Base-by-base conservation (phyloP, 2,888 invertebrate species). In the Pheosia tremula region DNA sequence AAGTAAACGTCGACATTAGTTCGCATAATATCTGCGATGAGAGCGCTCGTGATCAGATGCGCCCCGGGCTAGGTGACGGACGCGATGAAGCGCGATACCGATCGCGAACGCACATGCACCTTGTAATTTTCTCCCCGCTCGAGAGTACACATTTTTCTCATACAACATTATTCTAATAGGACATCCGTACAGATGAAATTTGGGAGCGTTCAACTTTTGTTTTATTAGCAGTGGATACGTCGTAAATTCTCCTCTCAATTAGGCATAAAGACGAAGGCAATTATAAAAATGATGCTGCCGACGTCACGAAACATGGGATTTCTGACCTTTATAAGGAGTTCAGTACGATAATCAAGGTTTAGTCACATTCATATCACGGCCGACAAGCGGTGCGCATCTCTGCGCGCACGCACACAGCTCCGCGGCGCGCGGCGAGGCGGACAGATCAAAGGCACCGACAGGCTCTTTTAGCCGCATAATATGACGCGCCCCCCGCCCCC, bases 401-500 rank as follows among this genome's bases (percentile, higher is more conserved):
- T 71, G 74, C 79, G 80, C 79, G 76, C 83, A 81, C 85, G 81
- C 86, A 85, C 85, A 84, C 80, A 78, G 70, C 78, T 76, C 81
- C 61, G 74, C 78, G 76, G 78, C 81, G 86, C 83, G 84, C 85
- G 76, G 78, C 81, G 86, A 83, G 84, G 85, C 76, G 83, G 83
- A 78, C 86, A 84, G 89, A 90, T 93, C 93, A 93, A 93, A 93
- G 93, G 93, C 88, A 91, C 93, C 93, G 93, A 92, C 92, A 93
- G 89, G 87, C 91, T 94, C 91, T 91, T 93, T 93, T 93, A 93
- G 92, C 93, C 88, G 91, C 91, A 91, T 93, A 93, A 94, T 93
- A 92, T 93, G 93, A 93, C 91, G 91, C 89, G 89, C 85, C 86
- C 88, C 87, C 88, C 84, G 84, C 87, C 87, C 78, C 85, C 81